These are phyloP conservation scores for Limenitis camilla DNA, from an alignment of 2,888 invertebrate genomes.

Conservation along the genomic window DNA sequence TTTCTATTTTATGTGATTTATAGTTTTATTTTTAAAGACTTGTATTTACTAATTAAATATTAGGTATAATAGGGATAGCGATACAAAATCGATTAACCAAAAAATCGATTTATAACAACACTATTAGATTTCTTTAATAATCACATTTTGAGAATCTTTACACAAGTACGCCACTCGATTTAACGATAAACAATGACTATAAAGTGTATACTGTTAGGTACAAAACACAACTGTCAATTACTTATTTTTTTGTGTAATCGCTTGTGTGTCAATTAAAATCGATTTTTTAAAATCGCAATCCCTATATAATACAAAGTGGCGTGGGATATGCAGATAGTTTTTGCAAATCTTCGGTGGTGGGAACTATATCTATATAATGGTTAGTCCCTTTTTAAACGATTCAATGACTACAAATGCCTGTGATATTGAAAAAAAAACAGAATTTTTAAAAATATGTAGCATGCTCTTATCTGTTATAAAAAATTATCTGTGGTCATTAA, in stretches of 20 bases:
- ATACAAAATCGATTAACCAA: not conserved
- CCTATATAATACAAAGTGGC: too few species aligned
- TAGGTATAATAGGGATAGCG: not conserved
- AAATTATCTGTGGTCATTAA: constrained; percentile 20
- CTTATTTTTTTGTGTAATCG: too few species aligned
- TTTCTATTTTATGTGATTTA: constrained; percentile 13
- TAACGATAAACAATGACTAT: too few species aligned
- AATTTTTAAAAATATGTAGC: constrained; percentile 8
- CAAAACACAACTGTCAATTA: too few species aligned
- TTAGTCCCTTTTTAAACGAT: constrained; percentile 11
- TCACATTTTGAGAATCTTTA: too few species aligned
- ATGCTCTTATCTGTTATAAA: not conserved
- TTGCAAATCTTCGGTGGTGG: constrained; percentile 46
- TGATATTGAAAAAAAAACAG: constrained; percentile 7
- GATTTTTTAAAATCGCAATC: too few species aligned
- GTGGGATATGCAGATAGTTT: constrained; percentile 2
- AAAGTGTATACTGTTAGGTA: too few species aligned
- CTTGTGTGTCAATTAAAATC: too few species aligned
- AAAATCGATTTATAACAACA: not conserved
- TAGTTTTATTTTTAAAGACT: constrained; percentile 7
- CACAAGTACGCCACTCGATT: too few species aligned
- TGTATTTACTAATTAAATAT: constrained; percentile 1
- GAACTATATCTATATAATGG: constrained; percentile 28
- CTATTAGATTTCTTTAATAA: not conserved
- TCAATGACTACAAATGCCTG: constrained; percentile 6